Percentiles rank a stretch among this genome's conserved stretches.
phyloP scores from a whole-genome alignment of 2,797 vertebrate genomes.

The Australoheros facetus region DNA sequence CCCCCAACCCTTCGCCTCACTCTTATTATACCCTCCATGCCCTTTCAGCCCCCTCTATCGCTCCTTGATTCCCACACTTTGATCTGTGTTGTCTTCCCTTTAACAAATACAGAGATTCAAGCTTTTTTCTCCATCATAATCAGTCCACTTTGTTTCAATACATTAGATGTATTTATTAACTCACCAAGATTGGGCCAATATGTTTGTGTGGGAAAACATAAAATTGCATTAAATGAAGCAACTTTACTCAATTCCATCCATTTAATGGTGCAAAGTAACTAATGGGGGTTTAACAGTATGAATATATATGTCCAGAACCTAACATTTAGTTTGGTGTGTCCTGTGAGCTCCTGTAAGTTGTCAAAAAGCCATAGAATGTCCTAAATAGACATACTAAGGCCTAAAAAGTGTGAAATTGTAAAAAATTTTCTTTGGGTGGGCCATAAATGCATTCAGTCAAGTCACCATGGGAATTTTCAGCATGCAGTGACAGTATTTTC shows the following conservation, averaged over 20 bases:
- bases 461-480: neutral
- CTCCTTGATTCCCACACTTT: slow-evolving; percentile 39
- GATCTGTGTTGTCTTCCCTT: slow-evolving; percentile 19
- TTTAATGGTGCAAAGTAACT: neutral
- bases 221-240: neutral
- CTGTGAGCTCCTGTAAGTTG: neutral
- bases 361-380: neutral
- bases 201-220: neutral
- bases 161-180: neutral
- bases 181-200: neutral
- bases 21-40: slow-evolving; percentile 13
- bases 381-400: no score
- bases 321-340: neutral
- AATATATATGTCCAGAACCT: no score
- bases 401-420: no score
- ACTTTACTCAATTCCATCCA: neutral
- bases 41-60: slow-evolving; percentile 30
- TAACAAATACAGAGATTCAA: neutral
- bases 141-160: neutral
- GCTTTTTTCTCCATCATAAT: neutral
- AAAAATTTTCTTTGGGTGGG: neutral
- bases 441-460: neutral
- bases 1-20: slow-evolving; percentile 20
- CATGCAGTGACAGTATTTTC: neutral
- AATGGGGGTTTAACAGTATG: neutral